Evolutionary conservation across 64 coral and sea anemone species (phyloP), one percentile per base, ranked within the genome.

Genomic region (Exaiptasia diaphana): DNA sequence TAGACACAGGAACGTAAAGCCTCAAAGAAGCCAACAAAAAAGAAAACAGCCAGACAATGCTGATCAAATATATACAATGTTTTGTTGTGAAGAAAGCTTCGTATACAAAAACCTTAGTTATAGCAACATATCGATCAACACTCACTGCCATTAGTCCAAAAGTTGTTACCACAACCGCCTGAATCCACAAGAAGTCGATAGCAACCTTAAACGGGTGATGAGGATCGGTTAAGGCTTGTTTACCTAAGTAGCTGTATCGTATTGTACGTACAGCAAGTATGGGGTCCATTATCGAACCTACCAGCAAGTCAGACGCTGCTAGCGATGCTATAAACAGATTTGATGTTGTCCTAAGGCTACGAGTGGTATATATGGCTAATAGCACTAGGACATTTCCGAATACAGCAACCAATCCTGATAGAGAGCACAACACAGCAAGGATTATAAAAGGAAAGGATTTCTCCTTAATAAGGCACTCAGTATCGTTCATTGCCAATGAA

Each of bases 261-360:
- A 87, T n/a, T 41, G 41, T 28, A 49, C 71, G 57, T 21, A 30
- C 18, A 10, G 61, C 33, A 4, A 82, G 42, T 2, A 93, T 22
- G 13, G 90, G 90, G 18, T 86, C 78, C 29, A 87, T 48, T 3
- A 87, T 1, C 31, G 53, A 28, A 38, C 90, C 90, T 18, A 93
- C 90, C 69, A 87, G 34, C 2, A 86, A 48, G 60, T 87, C 83
- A 8, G 90, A 82, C 1, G 71, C 44, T 6, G 90, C 70, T 42
- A 93, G 63, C 12, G 90, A 93, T 6, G 83, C 90, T 12, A 93
- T 82, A 45, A 83, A 93, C 50, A 70, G 71, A 70, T 93, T 93
- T 0, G 83, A 88, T 23, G 79, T 87, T 26, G 90, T 76, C 35
- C 79, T 55, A 2, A 93, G 72, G 38, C 81, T 48, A 46, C 58